Percentiles rank a stretch among this genome's conserved stretches.
phyloP scores from a whole-genome alignment of 2,113 vertebrate genomes.

The Nettapus auritus region DNA sequence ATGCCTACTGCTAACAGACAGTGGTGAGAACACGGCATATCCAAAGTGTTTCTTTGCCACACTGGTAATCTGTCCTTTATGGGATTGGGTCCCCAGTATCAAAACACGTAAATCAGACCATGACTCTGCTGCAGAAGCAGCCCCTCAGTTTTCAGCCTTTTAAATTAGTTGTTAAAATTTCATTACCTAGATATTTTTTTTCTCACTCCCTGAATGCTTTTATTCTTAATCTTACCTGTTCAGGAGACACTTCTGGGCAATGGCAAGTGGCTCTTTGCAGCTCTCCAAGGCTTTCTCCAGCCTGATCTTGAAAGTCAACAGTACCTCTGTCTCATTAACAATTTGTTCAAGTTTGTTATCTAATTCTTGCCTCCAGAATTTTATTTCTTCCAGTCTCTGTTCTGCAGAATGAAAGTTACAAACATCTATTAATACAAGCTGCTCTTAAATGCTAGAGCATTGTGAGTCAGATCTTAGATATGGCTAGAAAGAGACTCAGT shows the following conservation, averaged over 20 bases:
- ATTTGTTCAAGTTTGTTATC: conserved; percentile 86
- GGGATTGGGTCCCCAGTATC: background rate
- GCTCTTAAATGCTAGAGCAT: background rate
- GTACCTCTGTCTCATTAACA: conserved; percentile 78
- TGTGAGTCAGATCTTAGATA: background rate
- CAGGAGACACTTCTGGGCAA: conserved; percentile 81
- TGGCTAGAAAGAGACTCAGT: background rate
- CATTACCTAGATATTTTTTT: background rate
- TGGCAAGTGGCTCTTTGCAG: conserved; percentile 78
- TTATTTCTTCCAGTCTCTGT: conserved; percentile 85
- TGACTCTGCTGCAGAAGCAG: background rate
- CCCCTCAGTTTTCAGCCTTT: background rate
- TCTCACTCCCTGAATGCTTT: background rate
- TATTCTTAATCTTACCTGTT: conserved; percentile 82
- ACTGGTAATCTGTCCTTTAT: background rate
- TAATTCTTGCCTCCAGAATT: conserved; percentile 89
- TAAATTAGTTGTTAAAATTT: background rate
- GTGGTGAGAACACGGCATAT: background rate
- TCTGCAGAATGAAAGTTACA: conserved; percentile 74
- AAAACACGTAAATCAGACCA: background rate
- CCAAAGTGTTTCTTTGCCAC: background rate
- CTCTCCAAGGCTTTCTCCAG: conserved; percentile 83
- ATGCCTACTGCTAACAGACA: background rate
- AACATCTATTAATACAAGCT: background rate
- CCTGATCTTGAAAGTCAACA: conserved; percentile 77